Conservation (phyloP, 2,113 vertebrate genomes). For the Dasyurus viverrinus region DNA sequence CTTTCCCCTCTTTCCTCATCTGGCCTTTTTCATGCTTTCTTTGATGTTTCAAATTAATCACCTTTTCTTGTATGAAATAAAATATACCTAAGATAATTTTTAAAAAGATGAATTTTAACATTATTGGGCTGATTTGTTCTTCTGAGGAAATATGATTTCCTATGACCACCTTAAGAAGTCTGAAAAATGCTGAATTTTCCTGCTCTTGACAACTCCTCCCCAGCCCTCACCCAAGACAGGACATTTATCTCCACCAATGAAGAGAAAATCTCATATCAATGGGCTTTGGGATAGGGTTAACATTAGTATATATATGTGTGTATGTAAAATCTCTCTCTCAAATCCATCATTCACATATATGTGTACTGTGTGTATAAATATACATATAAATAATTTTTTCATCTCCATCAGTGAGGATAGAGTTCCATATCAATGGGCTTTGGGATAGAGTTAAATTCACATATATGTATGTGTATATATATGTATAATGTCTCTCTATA, state of each 20-base stretch:
- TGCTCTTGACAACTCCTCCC: not conserved
- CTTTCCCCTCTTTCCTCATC: not conserved
- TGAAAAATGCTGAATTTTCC: not conserved
- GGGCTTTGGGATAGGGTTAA: too few relatives aligned
- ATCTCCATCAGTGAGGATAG: not conserved
- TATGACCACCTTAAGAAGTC: not conserved
- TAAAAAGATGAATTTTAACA: not conserved
- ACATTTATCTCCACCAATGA: too few relatives aligned
- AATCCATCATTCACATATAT: too few relatives aligned
- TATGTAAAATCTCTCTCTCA: too few relatives aligned
- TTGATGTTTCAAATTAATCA: not conserved
- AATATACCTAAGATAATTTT: not conserved
- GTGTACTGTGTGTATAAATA: too few relatives aligned
- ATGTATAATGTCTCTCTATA: too few relatives aligned
- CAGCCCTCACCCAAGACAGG: not conserved
- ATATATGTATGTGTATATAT: not conserved
- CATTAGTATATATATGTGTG: too few relatives aligned
- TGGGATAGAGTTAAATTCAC: not conserved
- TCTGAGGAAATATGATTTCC: not conserved
- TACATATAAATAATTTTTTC: not conserved
- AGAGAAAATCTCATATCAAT: too few relatives aligned
- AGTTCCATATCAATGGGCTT: not conserved
- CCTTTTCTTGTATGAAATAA: not conserved
- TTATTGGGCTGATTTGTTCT: not conserved
- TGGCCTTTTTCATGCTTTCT: not conserved